Conservation (phyloP, 2,888 invertebrate species). For the Cepaea hortensis region DNA sequence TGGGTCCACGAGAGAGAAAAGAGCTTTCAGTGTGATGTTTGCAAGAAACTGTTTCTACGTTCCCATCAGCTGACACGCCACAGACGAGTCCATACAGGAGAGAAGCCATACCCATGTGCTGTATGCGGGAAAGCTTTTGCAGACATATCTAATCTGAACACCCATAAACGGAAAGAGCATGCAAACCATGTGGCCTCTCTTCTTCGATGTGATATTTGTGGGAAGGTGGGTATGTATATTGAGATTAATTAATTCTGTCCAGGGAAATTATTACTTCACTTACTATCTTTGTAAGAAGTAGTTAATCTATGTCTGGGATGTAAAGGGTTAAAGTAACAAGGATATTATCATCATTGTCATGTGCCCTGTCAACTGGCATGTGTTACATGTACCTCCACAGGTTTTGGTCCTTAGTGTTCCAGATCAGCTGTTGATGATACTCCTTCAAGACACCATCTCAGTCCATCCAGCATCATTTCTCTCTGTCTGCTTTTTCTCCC, state of each 20-base stretch:
- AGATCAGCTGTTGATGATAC: no score
- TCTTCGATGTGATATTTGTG: slow-evolving; percentile 20
- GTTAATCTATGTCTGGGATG: no score
- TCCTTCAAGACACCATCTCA: no score
- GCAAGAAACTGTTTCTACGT: slow-evolving; percentile 28
- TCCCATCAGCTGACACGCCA: slow-evolving; percentile 43
- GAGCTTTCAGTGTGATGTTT: slow-evolving; percentile 23
- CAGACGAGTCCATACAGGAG: slow-evolving; percentile 29
- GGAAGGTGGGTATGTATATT: slow-evolving; percentile 13
- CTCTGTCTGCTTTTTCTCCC: no score
- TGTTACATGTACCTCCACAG: no score
- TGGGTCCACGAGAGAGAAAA: slow-evolving; percentile 40
- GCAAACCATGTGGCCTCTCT: neutral
- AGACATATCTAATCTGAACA: slow-evolving; percentile 36
- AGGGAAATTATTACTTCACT: no score
- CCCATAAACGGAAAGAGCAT: slow-evolving; percentile 36
- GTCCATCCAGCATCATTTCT: no score
- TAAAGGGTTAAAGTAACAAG: no score
- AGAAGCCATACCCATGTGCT: slow-evolving; percentile 36
- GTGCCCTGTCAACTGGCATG: no score
- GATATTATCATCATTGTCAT: no score
- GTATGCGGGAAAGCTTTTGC: slow-evolving; percentile 32
- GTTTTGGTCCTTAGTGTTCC: no score
- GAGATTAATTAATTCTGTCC: neutral
- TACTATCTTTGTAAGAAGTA: no score